phyloP scores from a whole-genome alignment of 2,113 vertebrate species.

The Heterocephalus glaber region DNA sequence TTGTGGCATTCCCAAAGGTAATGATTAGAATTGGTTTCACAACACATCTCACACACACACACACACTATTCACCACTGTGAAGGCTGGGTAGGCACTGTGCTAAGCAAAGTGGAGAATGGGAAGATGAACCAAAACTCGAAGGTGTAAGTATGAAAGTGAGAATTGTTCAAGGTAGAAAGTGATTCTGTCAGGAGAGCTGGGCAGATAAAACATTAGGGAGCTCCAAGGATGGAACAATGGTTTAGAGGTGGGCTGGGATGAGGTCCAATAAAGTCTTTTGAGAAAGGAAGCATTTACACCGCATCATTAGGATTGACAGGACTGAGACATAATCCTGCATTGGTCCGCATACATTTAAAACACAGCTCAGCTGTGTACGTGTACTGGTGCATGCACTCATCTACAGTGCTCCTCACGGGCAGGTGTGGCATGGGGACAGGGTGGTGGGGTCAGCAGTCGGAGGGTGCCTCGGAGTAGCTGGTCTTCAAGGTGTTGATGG shows the following conservation, averaged over 20 bases:
- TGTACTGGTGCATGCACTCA: neutral
- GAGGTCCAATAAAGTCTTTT: neutral
- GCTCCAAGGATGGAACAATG: neutral
- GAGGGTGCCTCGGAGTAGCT: neutral
- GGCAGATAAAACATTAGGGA: neutral
- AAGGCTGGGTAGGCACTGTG: neutral
- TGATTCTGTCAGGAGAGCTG: neutral
- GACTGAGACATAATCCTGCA: neutral
- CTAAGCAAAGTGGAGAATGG: neutral
- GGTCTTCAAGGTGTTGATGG: neutral
- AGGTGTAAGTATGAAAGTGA: neutral
- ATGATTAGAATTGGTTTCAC: slow-evolving; percentile 36
- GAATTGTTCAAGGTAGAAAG: neutral
- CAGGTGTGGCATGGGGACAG: neutral
- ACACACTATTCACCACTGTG: neutral
- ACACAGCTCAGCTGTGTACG: neutral
- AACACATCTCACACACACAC: neutral
- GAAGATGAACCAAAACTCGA: neutral
- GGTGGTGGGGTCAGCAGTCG: neutral
- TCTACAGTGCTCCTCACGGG: neutral
- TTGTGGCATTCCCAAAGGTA: slow-evolving; percentile 33
- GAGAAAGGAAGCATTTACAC: neutral
- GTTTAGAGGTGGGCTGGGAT: neutral
- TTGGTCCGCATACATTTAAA: neutral
- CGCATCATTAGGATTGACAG: neutral